These are phyloP conservation scores for Microplitis manilae DNA, from an alignment of 2,888 invertebrate species.

Conservation along the genomic window DNA sequence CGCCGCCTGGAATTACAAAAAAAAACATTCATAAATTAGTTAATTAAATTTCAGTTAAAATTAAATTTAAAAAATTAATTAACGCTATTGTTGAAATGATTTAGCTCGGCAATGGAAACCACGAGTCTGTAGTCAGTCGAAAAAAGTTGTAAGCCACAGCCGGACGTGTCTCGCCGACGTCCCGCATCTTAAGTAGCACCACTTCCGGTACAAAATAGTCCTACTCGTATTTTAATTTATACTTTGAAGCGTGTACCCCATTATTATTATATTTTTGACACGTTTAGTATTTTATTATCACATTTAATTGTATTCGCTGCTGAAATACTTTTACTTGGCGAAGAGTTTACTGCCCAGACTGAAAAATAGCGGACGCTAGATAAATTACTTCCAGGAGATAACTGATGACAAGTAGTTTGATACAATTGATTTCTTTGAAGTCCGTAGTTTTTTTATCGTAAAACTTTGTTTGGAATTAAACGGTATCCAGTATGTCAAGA, in stretches of 20 bases:
- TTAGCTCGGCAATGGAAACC: neutral
- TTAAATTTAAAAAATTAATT: neutral
- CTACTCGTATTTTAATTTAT: slow-evolving; percentile 33
- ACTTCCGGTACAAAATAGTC: slow-evolving; percentile 58
- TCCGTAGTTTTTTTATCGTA: neutral
- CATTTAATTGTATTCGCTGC: neutral
- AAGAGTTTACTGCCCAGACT: neutral
- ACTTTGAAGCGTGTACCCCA: neutral
- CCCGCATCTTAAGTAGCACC: slow-evolving; percentile 60
- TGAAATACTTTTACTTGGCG: neutral
- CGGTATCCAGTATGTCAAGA: neutral
- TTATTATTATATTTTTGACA: slow-evolving; percentile 5
- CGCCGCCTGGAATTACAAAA: slow-evolving; percentile 75
- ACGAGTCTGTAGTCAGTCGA: neutral
- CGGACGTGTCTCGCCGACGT: slow-evolving; percentile 45
- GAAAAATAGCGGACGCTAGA: neutral
- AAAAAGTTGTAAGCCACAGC: slow-evolving; percentile 31
- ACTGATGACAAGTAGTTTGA: slow-evolving; percentile 23
- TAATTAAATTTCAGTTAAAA: neutral
- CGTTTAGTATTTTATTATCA: neutral
- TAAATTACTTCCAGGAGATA: slow-evolving; percentile 5
- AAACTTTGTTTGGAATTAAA: neutral
- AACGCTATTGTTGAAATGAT: slow-evolving; percentile 5
- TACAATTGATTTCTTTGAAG: slow-evolving; percentile 23
- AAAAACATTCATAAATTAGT: slow-evolving; percentile 28